phyloP scores from a whole-genome alignment of 2,113 vertebrate genomes.

The Xenopus tropicalis region DNA sequence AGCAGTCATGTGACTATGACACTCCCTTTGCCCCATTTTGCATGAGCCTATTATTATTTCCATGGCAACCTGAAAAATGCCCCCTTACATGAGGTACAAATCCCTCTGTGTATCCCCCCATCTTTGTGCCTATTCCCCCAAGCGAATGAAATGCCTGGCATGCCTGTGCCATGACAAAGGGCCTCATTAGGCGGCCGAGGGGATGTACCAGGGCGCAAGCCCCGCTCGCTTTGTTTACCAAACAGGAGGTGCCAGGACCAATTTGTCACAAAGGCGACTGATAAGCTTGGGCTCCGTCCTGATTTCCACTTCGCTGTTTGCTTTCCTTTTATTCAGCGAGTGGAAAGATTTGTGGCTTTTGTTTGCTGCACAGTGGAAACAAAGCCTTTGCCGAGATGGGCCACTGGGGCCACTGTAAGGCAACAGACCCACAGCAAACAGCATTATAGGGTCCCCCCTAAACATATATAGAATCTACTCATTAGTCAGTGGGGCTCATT shows the following conservation, averaged over 20 bases:
- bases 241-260: conserved; percentile 63
- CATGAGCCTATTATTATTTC: no score
- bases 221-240: conserved; percentile 45
- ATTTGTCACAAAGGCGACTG: conserved; percentile 67
- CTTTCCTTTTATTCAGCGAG: conserved; percentile 49
- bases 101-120: not conserved
- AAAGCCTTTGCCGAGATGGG: no score
- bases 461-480: no score
- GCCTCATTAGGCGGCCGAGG: conserved; percentile 39
- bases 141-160: no score
- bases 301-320: conserved; percentile 35
- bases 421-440: no score
- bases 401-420: no score
- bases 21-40: no score
- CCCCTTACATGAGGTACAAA: no score
- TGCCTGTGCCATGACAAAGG: not conserved
- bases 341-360: conserved; percentile 29
- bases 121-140: not conserved
- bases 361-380: conserved; percentile 16
- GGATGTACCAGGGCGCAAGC: not conserved
- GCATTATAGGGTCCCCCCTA: no score
- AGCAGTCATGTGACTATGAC: no score
- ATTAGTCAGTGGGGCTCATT: no score
- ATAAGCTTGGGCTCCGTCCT: conserved; percentile 57
- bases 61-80: not conserved